phyloP scores from a whole-genome alignment of 53 echinoderm and acorn worm species.

The Echinarachnius parma region DNA sequence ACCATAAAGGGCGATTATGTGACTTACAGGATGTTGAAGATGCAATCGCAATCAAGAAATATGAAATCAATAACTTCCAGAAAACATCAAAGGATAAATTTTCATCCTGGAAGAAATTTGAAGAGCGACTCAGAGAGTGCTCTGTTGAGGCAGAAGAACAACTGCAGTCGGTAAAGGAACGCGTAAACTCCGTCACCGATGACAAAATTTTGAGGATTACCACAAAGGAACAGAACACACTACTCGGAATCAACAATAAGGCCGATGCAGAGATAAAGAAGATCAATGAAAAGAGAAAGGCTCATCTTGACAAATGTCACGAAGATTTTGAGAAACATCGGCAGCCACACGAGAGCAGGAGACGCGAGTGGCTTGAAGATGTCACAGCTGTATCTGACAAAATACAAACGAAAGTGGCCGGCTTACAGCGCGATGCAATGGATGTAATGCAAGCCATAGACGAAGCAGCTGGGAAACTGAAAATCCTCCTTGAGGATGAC shows the following conservation, averaged over 20 bases:
- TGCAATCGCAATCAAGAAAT: background rate
- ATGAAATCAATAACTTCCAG: background rate
- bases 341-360: background rate
- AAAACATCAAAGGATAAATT: background rate
- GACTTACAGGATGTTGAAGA: background rate
- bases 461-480: background rate
- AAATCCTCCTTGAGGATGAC: background rate
- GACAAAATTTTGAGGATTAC: background rate
- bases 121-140: too few species aligned
- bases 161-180: background rate
- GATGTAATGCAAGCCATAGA: conserved; percentile 1
- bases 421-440: background rate
- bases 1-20: background rate
- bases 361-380: background rate
- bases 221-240: background rate
- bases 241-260: too few species aligned
- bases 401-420: background rate
- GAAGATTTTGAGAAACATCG: background rate
- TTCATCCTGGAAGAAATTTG: background rate
- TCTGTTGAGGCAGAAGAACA: background rate
- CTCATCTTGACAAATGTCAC: background rate
- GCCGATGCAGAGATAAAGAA: too few species aligned
- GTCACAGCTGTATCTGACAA: background rate
- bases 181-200: too few species aligned
- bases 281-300: too few species aligned